Evolutionary conservation across 2,888 invertebrate species (phyloP).

Genomic region (Athetis lepigone): DNA sequence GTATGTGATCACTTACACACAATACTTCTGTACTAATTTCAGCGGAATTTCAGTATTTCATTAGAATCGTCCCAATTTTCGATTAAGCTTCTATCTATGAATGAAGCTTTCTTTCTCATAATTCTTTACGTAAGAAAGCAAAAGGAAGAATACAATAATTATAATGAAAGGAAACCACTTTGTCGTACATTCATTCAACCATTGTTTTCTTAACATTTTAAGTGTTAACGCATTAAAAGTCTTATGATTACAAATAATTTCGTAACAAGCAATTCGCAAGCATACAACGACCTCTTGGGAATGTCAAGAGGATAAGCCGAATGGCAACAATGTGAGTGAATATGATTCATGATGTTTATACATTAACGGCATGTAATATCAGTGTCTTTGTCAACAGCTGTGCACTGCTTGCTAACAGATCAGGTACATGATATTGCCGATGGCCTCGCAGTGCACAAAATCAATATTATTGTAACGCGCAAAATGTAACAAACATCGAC

Average conservation of each 20-base stretch:
- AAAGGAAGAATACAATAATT: slow-evolving; percentile 38
- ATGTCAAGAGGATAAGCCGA: slow-evolving; percentile 27
- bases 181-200: slow-evolving; percentile 35
- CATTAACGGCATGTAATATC: slow-evolving; percentile 6
- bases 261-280: slow-evolving; percentile 31
- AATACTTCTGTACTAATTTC: too few species aligned
- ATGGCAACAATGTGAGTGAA: slow-evolving; percentile 24
- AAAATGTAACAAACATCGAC: slow-evolving; percentile 15
- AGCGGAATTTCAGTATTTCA: too few species aligned
- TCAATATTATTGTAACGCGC: slow-evolving; percentile 48
- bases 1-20: too few species aligned
- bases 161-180: slow-evolving; percentile 38
- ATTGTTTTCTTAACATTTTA: slow-evolving; percentile 41
- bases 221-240: slow-evolving; percentile 25
- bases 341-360: slow-evolving; percentile 41
- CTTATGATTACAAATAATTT: slow-evolving; percentile 21
- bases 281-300: slow-evolving; percentile 39
- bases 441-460: slow-evolving; percentile 35
- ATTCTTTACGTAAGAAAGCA: slow-evolving; percentile 17
- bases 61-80: too few species aligned
- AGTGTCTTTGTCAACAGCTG: slow-evolving; percentile 39
- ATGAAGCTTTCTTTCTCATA: slow-evolving; percentile 24
- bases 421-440: background rate
- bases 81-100: background rate
- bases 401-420: slow-evolving; percentile 28